These are phyloP conservation scores for Pteruthius melanotis DNA, from an alignment of 2,113 vertebrate species.

Conservation along the genomic window DNA sequence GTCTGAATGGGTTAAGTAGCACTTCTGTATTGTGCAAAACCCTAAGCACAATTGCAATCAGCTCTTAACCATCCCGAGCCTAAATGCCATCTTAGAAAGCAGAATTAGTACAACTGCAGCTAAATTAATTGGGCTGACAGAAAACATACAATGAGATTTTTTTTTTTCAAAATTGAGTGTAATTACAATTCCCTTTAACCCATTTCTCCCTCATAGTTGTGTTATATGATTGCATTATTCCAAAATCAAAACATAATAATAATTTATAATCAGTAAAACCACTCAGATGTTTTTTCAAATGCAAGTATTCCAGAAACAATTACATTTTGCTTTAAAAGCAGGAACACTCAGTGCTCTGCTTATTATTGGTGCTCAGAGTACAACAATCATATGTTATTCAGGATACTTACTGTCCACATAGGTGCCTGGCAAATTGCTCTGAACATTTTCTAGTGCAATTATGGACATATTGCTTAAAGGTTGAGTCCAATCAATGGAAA, in stretches of 20 bases:
- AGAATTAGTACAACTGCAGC: background rate
- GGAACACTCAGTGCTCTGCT: background rate
- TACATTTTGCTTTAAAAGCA: slow-evolving; percentile 24
- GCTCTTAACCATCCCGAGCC: background rate
- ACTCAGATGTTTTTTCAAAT: background rate
- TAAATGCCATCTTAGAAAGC: background rate
- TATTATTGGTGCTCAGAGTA: slow-evolving; percentile 24
- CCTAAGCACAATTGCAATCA: background rate
- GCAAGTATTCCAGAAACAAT: slow-evolving; percentile 14
- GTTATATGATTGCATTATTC: background rate
- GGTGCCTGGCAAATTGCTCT: slow-evolving; percentile 43
- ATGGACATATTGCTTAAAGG: slow-evolving; percentile 34
- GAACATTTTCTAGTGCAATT: slow-evolving; percentile 41
- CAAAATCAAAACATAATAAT: slow-evolving; percentile 1
- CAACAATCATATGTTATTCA: slow-evolving; percentile 47
- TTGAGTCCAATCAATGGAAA: slow-evolving; percentile 5
- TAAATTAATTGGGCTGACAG: background rate
- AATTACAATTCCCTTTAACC: background rate
- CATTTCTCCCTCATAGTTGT: background rate
- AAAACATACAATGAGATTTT: background rate
- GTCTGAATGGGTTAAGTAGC: background rate
- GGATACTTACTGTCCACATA: slow-evolving; percentile 36
- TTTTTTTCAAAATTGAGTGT: background rate
- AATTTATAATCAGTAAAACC: background rate
- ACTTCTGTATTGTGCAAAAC: background rate